Conservation (phyloP, 2,888 invertebrate genomes). For the Chirona hameri region DNA sequence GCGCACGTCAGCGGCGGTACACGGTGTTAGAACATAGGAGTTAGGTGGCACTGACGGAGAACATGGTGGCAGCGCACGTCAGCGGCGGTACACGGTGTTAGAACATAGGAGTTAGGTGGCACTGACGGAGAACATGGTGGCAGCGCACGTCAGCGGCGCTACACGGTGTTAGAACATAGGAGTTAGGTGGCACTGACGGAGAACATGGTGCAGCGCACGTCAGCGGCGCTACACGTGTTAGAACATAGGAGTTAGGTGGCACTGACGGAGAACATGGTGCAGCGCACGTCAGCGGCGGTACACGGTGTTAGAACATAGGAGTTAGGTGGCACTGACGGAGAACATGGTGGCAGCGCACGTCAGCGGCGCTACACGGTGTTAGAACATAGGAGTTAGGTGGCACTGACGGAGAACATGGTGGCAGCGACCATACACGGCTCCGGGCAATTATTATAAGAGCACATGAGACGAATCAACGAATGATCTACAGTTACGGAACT, state of each 20-base stretch:
- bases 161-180: not conserved
- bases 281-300: slow-evolving; percentile 7
- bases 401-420: not conserved
- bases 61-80: not conserved
- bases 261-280: not conserved
- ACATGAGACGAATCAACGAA: too few relatives aligned
- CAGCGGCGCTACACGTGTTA: not conserved
- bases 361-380: not conserved
- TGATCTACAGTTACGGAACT: too few relatives aligned
- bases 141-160: not conserved
- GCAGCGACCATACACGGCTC: too few relatives aligned
- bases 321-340: not conserved
- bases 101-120: too few relatives aligned
- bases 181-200: too few relatives aligned
- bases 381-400: too few relatives aligned
- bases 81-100: not conserved
- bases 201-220: not conserved
- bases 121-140: not conserved
- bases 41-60: not conserved
- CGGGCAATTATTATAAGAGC: too few relatives aligned
- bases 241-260: too few relatives aligned
- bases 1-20: not conserved
- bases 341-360: not conserved
- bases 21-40: not conserved
- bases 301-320: not conserved